These are phyloP conservation scores for Sinosuthora webbiana DNA, from an alignment of 2,113 vertebrate species.

Conservation along the genomic window DNA sequence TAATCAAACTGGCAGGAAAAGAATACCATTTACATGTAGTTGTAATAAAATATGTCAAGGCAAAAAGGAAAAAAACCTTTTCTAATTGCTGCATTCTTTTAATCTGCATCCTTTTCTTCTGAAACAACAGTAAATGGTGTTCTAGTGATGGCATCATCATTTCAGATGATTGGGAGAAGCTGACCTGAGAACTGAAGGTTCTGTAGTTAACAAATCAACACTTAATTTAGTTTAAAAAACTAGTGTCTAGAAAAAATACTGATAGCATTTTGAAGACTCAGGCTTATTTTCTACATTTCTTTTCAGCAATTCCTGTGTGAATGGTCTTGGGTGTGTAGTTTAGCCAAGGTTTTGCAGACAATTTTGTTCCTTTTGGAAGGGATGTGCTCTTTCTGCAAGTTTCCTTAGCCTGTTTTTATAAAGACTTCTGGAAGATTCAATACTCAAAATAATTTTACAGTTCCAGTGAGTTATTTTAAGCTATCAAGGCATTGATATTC, in stretches of 20 bases:
- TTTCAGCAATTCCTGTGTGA: background rate
- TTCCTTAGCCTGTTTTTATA: background rate
- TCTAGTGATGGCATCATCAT: background rate
- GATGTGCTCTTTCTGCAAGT: background rate
- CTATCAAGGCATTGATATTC: background rate
- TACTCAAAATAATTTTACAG: background rate
- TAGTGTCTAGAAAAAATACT: background rate
- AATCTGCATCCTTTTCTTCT: background rate
- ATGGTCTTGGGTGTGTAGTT: background rate
- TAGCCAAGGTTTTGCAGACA: accelerated
- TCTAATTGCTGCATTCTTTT: background rate
- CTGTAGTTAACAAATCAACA: background rate
- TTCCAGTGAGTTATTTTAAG: background rate
- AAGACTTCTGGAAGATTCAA: background rate
- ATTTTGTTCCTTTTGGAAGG: background rate
- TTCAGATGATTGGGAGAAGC: background rate
- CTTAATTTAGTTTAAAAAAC: background rate
- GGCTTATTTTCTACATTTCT: background rate
- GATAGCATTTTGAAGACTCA: background rate
- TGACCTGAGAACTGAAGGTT: background rate
- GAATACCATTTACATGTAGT: background rate
- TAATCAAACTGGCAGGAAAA: background rate
- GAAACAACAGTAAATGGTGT: background rate
- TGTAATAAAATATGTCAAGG: background rate
- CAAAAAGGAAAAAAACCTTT: background rate